Conservation (phyloP, 2,797 vertebrate genomes). For the Heliangelus exortis region DNA sequence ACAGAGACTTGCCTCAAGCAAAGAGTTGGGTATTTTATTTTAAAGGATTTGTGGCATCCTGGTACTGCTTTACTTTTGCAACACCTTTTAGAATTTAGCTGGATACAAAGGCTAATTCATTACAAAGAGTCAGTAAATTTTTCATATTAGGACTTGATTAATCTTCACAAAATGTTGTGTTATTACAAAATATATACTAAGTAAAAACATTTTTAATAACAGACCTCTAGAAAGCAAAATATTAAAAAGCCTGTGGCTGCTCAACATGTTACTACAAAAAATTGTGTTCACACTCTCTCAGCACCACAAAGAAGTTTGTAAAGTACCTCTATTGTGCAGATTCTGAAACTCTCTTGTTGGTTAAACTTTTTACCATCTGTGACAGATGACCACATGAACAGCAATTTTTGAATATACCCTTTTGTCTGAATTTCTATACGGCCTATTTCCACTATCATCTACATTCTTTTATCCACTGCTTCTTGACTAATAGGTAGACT, state of each 20-base stretch:
- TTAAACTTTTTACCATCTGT: neutral
- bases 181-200: neutral
- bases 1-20: neutral
- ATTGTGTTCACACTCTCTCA: neutral
- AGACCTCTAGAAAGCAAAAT: neutral
- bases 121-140: neutral
- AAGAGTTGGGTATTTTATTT: neutral
- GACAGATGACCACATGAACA: neutral
- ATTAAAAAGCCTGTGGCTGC: neutral
- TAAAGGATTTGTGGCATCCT: constrained; percentile 1
- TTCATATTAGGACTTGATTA: neutral
- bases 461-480: neutral
- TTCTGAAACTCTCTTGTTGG: neutral
- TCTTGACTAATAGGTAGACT: neutral
- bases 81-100: constrained; percentile 10
- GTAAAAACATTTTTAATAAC: neutral
- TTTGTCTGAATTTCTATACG: neutral
- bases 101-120: neutral
- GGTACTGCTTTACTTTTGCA: constrained; percentile 21
- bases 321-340: neutral
- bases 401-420: neutral
- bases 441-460: neutral
- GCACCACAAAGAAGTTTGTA: neutral
- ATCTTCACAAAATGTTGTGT: neutral
- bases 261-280: neutral